Evolutionary conservation across 2,113 vertebrate genomes (phyloP), one percentile per base, ranked within the genome.

Genomic region (Pygoscelis antarcticus): DNA sequence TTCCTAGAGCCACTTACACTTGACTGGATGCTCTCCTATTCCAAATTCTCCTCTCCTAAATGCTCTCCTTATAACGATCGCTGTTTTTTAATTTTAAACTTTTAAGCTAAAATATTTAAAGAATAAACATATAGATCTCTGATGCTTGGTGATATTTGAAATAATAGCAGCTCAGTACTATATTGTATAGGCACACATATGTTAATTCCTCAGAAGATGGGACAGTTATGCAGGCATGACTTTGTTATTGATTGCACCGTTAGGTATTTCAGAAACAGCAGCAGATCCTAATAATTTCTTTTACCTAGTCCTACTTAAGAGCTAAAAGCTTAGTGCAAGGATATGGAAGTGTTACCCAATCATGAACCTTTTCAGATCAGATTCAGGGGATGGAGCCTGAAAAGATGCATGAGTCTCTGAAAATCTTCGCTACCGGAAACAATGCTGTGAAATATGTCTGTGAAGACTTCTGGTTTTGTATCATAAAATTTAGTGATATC

Each of bases 31-130:
- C 19, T 74, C 23, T 74, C 13, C 9, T 52, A 22, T 57, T 49
- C 27, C 68, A 22, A 72, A 5, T 74, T 86, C 22, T 77, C 11
- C 8, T 87, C 44, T 87, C 90, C 44, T 72, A 66, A 91, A n/a
- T 2, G 3, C 16, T 82, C 7, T 47, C 4, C 7, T 75, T 3
- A 9, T 51, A 38, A 23, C 7, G 25, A 66, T 2, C 5, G 1
- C 7, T 54, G 3, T 8, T 29, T 32, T 54, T 60, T 25, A 1
- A 19, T 46, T 76, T 75, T 51, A 27, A 91, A 34, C 5, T 71
- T 51, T 46, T 27, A 34, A 20, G 3, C 11, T 38, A 36, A 84
- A 82, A 64, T 68, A 49, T n/a, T 79, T 69, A 36, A 14, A 21
- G 15, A 65, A 30, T 29, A 49, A 19, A 47, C 7, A 8, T 36